Evolutionary conservation across 2,888 invertebrate genomes (phyloP), one percentile per base, ranked within the genome.

Genomic region (Yponomeuta plumbellus): DNA sequence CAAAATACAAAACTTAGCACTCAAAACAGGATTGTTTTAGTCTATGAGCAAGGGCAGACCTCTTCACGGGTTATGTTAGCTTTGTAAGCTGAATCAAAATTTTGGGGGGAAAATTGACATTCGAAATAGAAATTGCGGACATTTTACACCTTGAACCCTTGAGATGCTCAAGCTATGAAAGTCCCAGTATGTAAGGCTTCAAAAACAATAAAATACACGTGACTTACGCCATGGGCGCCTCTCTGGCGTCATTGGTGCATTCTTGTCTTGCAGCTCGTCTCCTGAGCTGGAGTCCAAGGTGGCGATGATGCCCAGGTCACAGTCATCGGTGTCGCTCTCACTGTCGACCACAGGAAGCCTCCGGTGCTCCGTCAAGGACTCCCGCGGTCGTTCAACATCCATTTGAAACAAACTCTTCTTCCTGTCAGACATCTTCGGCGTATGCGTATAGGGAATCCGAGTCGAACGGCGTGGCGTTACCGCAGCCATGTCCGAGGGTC

Each of bases 391-490:
- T 68, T 82, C 79, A 13, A 72, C 71, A 0, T 75, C 78, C 71
- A 71, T 72, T 76, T 92, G 92, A 74, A 95, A 94, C 70, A 94
- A 84, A 70, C 93, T 92, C 70, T 94, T 92, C 74, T 94, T 93
- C 39, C 94, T 88, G 71, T 93, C 93, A 0, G 93, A 89, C 79
- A 94, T 86, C 74, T 92, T 92, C 2, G 94, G 93, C 1, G 94
- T 94, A 70, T 91, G 89, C 62, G 72, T 81, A 67, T 85, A 83
- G 11, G 85, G 82, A 67, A 81, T 70, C 13, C 89, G 82, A 68
- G 83, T 72, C 21, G 88, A 87, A 67, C 89, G 85, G 58, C 88
- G 80, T 17, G 91, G 91, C 26, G 91, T 90, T 69, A 75, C 78
- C 71, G 85, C 78, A 71, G 90, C 80, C 90, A 90, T 91, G 39